These are phyloP conservation scores for Hesperia comma DNA, from an alignment of 2,888 invertebrate genomes.

Conservation along the genomic window DNA sequence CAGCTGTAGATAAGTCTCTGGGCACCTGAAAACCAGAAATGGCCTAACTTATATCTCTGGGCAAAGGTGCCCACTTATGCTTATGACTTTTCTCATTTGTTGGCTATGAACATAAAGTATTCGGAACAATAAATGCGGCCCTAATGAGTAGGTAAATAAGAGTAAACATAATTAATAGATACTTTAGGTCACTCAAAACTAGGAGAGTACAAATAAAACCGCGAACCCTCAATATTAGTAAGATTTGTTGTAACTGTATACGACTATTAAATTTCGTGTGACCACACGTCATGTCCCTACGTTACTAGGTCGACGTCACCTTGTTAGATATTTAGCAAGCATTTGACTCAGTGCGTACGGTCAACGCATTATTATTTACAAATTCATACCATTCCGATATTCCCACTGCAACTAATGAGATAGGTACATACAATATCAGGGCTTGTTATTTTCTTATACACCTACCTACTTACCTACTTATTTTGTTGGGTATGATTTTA, in stretches of 20 bases:
- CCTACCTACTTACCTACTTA: no score
- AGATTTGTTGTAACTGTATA: slow-evolving; percentile 18
- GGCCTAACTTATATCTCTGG: no score
- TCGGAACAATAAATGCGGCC: no score
- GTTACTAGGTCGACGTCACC: slow-evolving; percentile 26
- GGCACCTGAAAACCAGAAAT: no score
- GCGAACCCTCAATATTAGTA: slow-evolving; percentile 6
- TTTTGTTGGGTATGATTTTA: no score
- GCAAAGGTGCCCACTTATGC: no score
- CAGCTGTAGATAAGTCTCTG: no score
- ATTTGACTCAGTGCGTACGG: slow-evolving; percentile 9
- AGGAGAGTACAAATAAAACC: neutral
- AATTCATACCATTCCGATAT: slow-evolving; percentile 14
- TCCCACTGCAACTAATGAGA: slow-evolving; percentile 10
- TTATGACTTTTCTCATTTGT: no score
- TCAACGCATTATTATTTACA: slow-evolving; percentile 19
- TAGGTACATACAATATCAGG: slow-evolving; percentile 2
- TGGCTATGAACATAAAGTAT: no score
- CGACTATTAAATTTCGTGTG: slow-evolving; percentile 23
- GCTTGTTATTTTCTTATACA: neutral
- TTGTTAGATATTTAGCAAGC: slow-evolving; percentile 21
- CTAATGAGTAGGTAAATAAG: no score
- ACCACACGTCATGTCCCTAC: slow-evolving; percentile 14
- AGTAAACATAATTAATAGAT: no score
- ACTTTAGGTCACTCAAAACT: neutral